Base-by-base conservation (phyloP, 2,888 invertebrate species). In the Hyposoter dolosus region DNA sequence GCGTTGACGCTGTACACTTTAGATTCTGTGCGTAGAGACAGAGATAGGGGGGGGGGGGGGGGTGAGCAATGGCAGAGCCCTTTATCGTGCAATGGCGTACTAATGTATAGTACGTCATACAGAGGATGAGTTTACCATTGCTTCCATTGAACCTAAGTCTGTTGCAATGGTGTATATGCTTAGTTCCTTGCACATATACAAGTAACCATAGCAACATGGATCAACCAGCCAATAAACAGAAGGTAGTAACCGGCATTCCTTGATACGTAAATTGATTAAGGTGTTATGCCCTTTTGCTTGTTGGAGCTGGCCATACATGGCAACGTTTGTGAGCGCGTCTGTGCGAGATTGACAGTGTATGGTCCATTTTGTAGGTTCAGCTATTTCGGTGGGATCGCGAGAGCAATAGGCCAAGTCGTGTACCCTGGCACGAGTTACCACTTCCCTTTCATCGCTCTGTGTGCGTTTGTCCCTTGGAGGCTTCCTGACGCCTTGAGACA, bases 1-100 rank as follows among this genome's bases (percentile, higher is more conserved):
- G 90, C 90, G 89, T 89, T 89, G 89, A 89, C 90, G 90, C 89
- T 90, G 89, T 88, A 85, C 87, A 76, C 85, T 83, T 88, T 75
- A 45, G 75, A 69, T 69, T 77, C 32, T 63, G 80, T 80, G 71
- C 72, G 66, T 71, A 76, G 53, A 40, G 47, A 40, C 23, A 77
- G 50, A 66, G 69, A 71, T 28, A 68, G 69, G 72, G 81, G 19
- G 12, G 43, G 45, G 32, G 50, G 47, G 68, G 28, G 68, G 19
- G 66, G 56, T 60, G 40, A 77, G 66, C 80, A 81, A 77, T 81
- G 72, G 66, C 60, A 74, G 60, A 68, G 69, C 32, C 84, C 81
- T 66, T 53, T 71, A 60, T 60, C 65, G 23, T 47, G 19, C 43
- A 50, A 23, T 63, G 65, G 32, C 40, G 50, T 40, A 68, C 56